Conservation (phyloP, 1,140 invertebrate genomes). For the Saccostrea glomerata region DNA sequence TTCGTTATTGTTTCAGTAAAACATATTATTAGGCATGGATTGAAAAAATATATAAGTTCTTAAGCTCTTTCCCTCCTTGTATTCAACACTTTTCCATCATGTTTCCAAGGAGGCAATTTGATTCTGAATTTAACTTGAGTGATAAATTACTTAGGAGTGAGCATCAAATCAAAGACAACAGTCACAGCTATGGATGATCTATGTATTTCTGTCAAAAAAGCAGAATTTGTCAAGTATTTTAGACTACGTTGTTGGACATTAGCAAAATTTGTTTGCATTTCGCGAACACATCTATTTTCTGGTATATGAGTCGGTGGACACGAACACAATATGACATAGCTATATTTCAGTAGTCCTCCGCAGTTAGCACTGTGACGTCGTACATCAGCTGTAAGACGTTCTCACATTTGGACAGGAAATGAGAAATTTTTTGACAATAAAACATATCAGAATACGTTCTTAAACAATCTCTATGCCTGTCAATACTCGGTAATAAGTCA, state of each 20-base stretch:
- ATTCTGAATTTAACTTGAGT: too few species aligned
- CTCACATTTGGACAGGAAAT: constrained; percentile 20
- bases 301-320: neutral
- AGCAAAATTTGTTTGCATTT: neutral
- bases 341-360: neutral
- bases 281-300: neutral
- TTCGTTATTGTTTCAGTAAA: too few species aligned
- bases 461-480: neutral
- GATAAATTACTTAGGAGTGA: too few species aligned
- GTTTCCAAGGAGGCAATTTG: too few species aligned
- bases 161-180: too few species aligned
- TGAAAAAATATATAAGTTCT: too few species aligned
- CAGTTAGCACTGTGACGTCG: neutral
- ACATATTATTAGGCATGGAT: too few species aligned
- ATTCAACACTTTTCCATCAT: too few species aligned
- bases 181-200: neutral
- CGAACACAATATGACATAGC: neutral
- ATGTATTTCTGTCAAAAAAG: neutral
- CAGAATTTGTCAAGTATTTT: neutral
- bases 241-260: neutral
- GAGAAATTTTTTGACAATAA: constrained; percentile 34
- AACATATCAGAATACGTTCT: constrained; percentile 4
- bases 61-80: too few species aligned
- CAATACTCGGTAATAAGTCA: constrained; percentile 6
- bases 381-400: constrained; percentile 3